These are phyloP conservation scores for Drosophila eugracilis DNA, from an alignment of 1,140 invertebrate genomes.

Conservation along the genomic window DNA sequence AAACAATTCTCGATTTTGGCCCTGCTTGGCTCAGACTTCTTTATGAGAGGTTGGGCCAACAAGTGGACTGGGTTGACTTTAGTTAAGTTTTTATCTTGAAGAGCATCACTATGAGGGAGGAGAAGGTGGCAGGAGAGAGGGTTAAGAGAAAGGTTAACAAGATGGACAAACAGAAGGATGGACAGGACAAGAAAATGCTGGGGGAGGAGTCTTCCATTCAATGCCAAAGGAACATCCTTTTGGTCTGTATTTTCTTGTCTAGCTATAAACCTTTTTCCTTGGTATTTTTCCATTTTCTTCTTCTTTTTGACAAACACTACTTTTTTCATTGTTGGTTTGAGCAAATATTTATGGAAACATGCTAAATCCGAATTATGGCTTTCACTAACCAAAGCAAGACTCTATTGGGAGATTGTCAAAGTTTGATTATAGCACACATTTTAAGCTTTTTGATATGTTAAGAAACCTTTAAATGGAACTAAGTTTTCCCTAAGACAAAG, in stretches of 20 bases:
- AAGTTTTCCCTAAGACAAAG: too few species aligned
- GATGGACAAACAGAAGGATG: conserved; percentile 33
- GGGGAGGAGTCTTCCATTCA: neutral
- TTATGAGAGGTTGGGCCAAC: conserved; percentile 25
- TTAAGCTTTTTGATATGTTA: neutral
- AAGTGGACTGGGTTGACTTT: conserved; percentile 20
- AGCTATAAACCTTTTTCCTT: neutral
- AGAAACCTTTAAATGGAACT: too few species aligned
- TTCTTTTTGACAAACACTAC: neutral
- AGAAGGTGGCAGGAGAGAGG: neutral
- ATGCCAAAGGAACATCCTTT: conserved; percentile 15
- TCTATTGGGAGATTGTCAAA: neutral
- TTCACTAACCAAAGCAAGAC: neutral
- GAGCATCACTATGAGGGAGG: conserved; percentile 8
- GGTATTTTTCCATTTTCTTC: neutral
- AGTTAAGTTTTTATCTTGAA: conserved; percentile 29
- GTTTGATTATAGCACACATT: too few species aligned
- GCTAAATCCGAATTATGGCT: neutral
- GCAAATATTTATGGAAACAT: neutral
- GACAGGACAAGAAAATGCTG: conserved; percentile 14
- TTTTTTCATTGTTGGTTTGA: neutral
- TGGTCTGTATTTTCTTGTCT: conserved; percentile 17
- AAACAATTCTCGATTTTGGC: conserved; percentile 32
- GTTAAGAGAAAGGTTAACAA: conserved; percentile 21
- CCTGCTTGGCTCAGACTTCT: conserved; percentile 9